A percentile compares a stretch with the other conserved stretches of the same genome.
Conservation (phyloP, 1,140 invertebrate species). For the Arion vulgaris region DNA sequence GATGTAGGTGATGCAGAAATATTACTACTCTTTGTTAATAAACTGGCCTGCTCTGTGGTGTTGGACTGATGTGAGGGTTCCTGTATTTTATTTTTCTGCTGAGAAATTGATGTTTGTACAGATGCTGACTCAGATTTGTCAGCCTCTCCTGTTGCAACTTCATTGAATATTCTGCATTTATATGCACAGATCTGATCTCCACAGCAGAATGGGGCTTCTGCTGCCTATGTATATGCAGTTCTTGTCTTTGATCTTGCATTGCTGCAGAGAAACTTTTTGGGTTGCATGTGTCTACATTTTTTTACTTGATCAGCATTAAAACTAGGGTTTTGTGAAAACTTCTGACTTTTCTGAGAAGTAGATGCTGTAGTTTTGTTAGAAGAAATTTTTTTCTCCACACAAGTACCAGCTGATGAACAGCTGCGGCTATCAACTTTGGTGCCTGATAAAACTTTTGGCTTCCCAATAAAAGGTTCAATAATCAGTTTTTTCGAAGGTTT, state of each 20-base stretch:
- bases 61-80: neutral
- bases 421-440: slow-evolving; percentile 16
- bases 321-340: neutral
- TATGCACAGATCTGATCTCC: neutral
- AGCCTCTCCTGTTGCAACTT: neutral
- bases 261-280: neutral
- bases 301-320: neutral
- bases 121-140: neutral
- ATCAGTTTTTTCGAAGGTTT: neutral
- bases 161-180: neutral
- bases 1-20: neutral
- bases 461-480: slow-evolving; percentile 30
- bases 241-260: too few relatives aligned
- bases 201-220: neutral
- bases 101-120: neutral
- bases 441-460: neutral
- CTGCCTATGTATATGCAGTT: neutral
- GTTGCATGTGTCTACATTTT: neutral
- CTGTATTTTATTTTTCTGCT: neutral
- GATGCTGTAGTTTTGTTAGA: neutral
- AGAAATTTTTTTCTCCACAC: neutral
- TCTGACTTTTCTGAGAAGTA: neutral
- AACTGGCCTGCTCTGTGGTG: neutral
- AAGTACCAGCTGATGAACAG: neutral
- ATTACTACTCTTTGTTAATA: neutral